Evolutionary conservation across 2,113 vertebrate species (phyloP).

Genomic region (Sander lucioperca): DNA sequence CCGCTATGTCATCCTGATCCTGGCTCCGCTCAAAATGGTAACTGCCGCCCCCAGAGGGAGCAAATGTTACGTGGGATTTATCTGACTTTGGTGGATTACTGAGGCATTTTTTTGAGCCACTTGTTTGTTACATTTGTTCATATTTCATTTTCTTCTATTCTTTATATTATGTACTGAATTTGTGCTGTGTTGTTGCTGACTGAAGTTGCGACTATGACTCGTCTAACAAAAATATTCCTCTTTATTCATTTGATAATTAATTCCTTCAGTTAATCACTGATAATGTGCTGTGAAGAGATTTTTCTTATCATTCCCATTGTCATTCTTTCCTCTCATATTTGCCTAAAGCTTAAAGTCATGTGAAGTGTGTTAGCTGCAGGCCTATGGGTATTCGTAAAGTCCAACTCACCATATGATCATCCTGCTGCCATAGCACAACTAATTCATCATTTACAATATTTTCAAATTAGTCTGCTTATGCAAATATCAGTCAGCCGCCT

Average conservation of each 20-base stretch:
- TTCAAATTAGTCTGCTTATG: background rate
- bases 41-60: constrained; percentile 55
- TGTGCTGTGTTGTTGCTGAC: background rate
- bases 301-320: background rate
- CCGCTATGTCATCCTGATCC: constrained; percentile 94
- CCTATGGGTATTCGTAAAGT: constrained; percentile 16
- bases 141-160: background rate
- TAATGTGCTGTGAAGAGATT: background rate
- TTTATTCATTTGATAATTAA: background rate
- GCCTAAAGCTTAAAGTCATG: background rate
- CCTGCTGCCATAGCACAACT: constrained; percentile 2
- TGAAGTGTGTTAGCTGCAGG: constrained; percentile 4
- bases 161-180: background rate
- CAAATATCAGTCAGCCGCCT: constrained; percentile 13
- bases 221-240: background rate
- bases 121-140: background rate
- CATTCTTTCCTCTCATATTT: background rate
- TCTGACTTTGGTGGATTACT: background rate
- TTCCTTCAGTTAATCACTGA: background rate
- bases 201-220: background rate
- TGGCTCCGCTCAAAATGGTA: constrained; percentile 98
- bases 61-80: constrained; percentile 21
- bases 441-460: constrained; percentile 36
- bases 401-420: constrained; percentile 10
- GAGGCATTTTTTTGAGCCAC: background rate